These are phyloP conservation scores for Caradrina kadenii DNA, from an alignment of 2,888 invertebrate genomes.

Conservation along the genomic window DNA sequence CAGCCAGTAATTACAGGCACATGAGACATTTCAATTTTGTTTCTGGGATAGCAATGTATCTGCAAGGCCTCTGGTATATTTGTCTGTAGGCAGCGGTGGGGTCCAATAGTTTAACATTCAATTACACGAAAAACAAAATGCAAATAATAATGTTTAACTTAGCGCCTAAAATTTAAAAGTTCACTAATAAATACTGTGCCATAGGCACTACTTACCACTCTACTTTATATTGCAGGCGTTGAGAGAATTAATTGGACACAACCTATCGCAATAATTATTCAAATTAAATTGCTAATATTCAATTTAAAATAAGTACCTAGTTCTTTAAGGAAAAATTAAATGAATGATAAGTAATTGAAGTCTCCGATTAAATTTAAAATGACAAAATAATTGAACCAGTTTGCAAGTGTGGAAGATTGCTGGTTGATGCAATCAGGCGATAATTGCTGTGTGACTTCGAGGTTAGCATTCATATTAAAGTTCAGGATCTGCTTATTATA, in stretches of 20 bases:
- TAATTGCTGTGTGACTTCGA: conserved; percentile 46
- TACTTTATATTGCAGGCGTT: conserved; percentile 12
- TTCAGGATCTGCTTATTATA: conserved; percentile 51
- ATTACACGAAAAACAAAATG: no score
- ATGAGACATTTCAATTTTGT: no score
- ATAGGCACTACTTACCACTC: no score
- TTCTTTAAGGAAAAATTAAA: not conserved
- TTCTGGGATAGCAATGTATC: no score
- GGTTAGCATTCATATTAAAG: conserved; percentile 46
- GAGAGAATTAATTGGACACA: not conserved
- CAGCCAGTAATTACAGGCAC: no score
- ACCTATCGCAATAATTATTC: not conserved
- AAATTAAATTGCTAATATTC: not conserved
- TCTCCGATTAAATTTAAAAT: conserved; percentile 3
- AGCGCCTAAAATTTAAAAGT: conserved; percentile 13
- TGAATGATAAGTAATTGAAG: not conserved
- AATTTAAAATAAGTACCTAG: not conserved
- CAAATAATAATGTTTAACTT: not conserved
- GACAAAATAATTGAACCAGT: conserved; percentile 34
- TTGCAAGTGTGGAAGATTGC: conserved; percentile 22
- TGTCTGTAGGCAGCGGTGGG: no score
- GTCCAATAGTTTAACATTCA: no score
- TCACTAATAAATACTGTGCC: conserved; percentile 1
- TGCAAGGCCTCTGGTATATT: no score
- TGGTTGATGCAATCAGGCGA: conserved; percentile 36